phyloP scores from a whole-genome alignment of 2,113 vertebrate species.

The Triplophysa dalaica region DNA sequence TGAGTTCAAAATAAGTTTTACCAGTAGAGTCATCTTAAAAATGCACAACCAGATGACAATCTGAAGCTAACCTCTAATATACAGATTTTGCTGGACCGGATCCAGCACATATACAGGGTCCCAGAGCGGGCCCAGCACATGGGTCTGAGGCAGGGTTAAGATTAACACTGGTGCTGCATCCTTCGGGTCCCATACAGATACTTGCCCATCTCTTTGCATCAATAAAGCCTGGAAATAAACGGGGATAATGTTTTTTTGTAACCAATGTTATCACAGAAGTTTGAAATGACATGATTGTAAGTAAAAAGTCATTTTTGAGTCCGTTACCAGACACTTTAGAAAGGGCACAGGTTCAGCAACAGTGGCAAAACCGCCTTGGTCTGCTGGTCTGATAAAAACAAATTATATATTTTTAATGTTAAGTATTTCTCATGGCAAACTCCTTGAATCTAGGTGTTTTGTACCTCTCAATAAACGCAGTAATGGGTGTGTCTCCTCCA shows the following conservation, averaged over 20 bases:
- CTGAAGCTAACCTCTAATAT: constrained; percentile 75
- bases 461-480: constrained; percentile 13
- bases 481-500: background rate
- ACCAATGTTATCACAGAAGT: too few species aligned
- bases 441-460: background rate
- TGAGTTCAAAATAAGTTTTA: background rate
- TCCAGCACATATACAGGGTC: constrained; percentile 77
- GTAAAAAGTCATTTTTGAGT: too few species aligned
- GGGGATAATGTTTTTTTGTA: too few species aligned
- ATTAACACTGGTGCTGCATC: constrained; percentile 64
- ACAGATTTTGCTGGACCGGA: constrained; percentile 64
- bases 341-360: constrained; percentile 21
- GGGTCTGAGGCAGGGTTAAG: constrained; percentile 67
- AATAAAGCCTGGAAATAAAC: constrained; percentile 71
- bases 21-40: background rate
- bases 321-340: constrained; percentile 13
- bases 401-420: background rate
- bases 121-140: constrained; percentile 66
- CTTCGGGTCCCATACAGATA: constrained; percentile 75
- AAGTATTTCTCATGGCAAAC: background rate
- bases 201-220: constrained; percentile 72
- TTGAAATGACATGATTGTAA: too few species aligned
- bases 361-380: background rate
- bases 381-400: constrained; percentile 3
- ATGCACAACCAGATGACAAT: background rate